Conservation (phyloP, 2,113 vertebrate genomes). For the Falco punctatus region DNA sequence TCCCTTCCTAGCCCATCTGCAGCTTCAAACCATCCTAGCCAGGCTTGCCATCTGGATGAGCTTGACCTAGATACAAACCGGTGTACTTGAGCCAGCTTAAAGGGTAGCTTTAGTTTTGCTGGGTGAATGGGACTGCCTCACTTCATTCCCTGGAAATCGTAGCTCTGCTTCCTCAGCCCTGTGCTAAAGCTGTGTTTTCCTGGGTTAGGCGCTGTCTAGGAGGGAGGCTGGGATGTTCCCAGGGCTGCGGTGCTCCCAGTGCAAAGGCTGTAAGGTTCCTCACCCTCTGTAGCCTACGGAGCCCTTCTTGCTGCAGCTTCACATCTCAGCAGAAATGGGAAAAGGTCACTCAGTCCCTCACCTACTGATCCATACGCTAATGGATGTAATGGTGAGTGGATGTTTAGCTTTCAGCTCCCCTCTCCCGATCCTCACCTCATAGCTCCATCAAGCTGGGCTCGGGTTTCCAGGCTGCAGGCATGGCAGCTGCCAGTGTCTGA, state of each 20-base stretch:
- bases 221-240: not conserved
- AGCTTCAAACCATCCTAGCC: not conserved
- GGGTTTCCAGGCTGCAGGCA: conserved; percentile 26
- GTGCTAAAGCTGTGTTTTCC: not conserved
- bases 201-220: not conserved
- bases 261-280: not conserved
- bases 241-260: not conserved
- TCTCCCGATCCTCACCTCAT: not conserved
- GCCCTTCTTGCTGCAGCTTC: not conserved
- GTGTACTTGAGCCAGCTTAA: not conserved
- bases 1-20: not conserved
- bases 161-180: not conserved
- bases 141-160: not conserved
- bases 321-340: not conserved
- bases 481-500: not conserved
- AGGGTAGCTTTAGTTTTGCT: not conserved
- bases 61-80: conserved; percentile 44
- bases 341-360: not conserved
- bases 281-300: not conserved
- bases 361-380: not conserved
- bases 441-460: conserved; percentile 9
- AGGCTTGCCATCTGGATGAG: conserved; percentile 4
- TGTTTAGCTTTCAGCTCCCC: not conserved
- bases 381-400: not conserved
- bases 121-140: not conserved